phyloP scores from a whole-genome alignment of 1,140 invertebrate species.

The Solenopsis invicta region DNA sequence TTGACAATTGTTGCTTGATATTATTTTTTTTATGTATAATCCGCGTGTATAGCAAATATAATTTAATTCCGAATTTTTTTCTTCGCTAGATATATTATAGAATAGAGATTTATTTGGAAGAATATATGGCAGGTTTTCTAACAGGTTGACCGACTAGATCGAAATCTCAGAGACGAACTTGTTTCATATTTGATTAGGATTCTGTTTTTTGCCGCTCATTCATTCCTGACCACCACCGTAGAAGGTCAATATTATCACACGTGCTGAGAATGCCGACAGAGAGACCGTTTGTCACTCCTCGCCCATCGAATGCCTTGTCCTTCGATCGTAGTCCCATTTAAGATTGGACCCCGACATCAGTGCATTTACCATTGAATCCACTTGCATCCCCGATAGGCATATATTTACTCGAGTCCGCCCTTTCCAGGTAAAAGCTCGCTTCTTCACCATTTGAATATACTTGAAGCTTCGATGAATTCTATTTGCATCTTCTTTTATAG shows the following conservation, averaged over 20 bases:
- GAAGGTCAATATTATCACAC: conserved; percentile 84
- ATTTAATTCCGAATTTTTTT: conserved; percentile 16
- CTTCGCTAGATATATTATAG: not conserved
- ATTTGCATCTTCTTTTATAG: conserved; percentile 67
- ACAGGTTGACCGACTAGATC: conserved; percentile 18
- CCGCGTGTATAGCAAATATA: not conserved
- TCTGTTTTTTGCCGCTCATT: conserved; percentile 46
- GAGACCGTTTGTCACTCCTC: conserved; percentile 52
- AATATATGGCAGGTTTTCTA: conserved; percentile 8
- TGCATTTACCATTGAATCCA: conserved; percentile 51
- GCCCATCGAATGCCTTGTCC: conserved; percentile 25
- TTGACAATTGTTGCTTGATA: too few species aligned
- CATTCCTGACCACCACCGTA: conserved; percentile 50
- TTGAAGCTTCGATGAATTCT: conserved; percentile 67
- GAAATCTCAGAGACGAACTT: conserved; percentile 42
- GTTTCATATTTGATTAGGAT: conserved; percentile 75
- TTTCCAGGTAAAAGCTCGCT: conserved; percentile 70
- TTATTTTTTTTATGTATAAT: not conserved
- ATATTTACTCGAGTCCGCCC: conserved; percentile 74
- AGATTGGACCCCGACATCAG: conserved; percentile 41
- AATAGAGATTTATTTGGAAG: not conserved
- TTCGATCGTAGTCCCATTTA: conserved; percentile 61
- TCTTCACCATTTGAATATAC: conserved; percentile 64
- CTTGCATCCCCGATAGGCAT: conserved; percentile 66
- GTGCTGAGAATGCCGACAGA: conserved; percentile 80